Conservation (phyloP, 1,140 invertebrate species). For the Nasonia vitripennis region DNA sequence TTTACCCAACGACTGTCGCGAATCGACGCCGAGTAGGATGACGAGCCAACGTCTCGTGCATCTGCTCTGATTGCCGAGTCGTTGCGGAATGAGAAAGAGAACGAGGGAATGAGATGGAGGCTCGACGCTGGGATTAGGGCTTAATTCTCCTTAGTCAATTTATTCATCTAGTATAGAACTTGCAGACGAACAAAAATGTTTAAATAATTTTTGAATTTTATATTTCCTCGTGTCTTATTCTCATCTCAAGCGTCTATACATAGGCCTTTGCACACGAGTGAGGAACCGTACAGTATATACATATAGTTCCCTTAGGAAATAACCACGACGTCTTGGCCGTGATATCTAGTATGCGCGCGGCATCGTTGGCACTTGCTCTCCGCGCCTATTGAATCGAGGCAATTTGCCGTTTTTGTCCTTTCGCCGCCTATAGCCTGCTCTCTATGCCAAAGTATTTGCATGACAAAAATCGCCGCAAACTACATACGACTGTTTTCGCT, state of each 20-base stretch:
- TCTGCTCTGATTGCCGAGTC: background rate
- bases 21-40: background rate
- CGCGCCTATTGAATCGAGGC: background rate
- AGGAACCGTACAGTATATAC: too few relatives aligned
- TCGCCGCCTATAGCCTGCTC: background rate
- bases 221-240: too few relatives aligned
- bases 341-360: background rate
- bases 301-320: too few relatives aligned
- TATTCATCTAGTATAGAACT: too few relatives aligned
- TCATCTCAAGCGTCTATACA: too few relatives aligned
- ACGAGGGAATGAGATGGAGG: too few relatives aligned
- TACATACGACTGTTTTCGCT: background rate
- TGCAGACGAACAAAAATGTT: too few relatives aligned
- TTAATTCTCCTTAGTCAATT: too few relatives aligned
- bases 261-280: too few relatives aligned
- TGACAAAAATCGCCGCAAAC: constrained; percentile 9
- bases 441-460: constrained; percentile 1
- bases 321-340: background rate
- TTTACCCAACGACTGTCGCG: background rate
- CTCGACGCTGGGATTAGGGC: too few relatives aligned
- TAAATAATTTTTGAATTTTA: too few relatives aligned
- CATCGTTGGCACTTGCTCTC: constrained; percentile 9
- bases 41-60: background rate
- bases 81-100: background rate
- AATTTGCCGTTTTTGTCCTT: constrained; percentile 20